Evolutionary conservation across 2,888 invertebrate species (phyloP).

Genomic region (Aleiodes testaceus): DNA sequence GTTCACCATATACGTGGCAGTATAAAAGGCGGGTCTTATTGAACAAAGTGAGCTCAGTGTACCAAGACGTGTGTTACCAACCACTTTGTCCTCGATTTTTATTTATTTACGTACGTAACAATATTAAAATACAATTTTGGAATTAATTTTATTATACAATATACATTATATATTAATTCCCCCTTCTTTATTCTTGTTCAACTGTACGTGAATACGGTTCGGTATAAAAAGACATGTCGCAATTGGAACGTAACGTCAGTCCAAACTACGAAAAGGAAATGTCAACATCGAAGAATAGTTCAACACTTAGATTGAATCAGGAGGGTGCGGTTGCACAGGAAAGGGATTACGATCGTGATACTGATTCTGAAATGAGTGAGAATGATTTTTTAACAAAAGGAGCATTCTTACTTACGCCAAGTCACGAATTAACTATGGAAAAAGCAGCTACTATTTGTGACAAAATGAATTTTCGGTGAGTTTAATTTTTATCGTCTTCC

Average conservation of each 20-base stretch:
- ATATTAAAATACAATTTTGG: slow-evolving; percentile 42
- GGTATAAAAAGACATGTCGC: slow-evolving; percentile 67
- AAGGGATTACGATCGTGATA: slow-evolving; percentile 77
- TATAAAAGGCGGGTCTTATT: slow-evolving; percentile 58
- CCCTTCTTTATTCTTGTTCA: slow-evolving; percentile 6
- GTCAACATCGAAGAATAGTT: slow-evolving; percentile 68
- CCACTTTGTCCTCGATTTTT: slow-evolving; percentile 49
- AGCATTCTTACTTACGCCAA: slow-evolving; percentile 89
- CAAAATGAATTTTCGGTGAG: slow-evolving; percentile 84
- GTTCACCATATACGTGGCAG: slow-evolving; percentile 44
- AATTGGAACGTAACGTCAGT: slow-evolving; percentile 62
- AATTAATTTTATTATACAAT: slow-evolving; percentile 39
- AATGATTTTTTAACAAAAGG: slow-evolving; percentile 86
- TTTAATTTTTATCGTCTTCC: background rate
- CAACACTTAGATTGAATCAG: slow-evolving; percentile 64
- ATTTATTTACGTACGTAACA: slow-evolving; percentile 36
- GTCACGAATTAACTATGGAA: slow-evolving; percentile 89
- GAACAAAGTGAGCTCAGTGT: slow-evolving; percentile 58
- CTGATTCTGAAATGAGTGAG: slow-evolving; percentile 86
- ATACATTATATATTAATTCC: slow-evolving; percentile 38
- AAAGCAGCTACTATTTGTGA: slow-evolving; percentile 90
- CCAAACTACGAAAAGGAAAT: slow-evolving; percentile 65
- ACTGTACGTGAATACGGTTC: slow-evolving; percentile 44
- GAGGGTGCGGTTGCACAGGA: slow-evolving; percentile 74
- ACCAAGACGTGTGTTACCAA: slow-evolving; percentile 55